phyloP scores from a whole-genome alignment of 2,797 vertebrate species.

The Eleutherodactylus coqui region DNA sequence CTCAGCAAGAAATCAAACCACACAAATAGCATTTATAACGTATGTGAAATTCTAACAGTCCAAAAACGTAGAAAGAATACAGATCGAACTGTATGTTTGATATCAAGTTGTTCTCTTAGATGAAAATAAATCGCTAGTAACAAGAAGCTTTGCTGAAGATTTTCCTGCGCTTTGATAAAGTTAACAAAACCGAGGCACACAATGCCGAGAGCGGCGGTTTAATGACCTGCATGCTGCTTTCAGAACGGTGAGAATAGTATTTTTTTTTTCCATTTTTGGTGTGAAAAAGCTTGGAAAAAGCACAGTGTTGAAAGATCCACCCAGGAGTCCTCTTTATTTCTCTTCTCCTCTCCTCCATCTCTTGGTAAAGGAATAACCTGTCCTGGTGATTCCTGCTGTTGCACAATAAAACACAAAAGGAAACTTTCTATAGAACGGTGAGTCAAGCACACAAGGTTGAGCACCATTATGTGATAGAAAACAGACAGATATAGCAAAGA shows the following conservation, averaged over 20 bases:
- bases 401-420: conserved; percentile 31
- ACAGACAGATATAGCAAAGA: not conserved
- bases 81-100: conserved; percentile 2
- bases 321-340: conserved; percentile 37
- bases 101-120: conserved; percentile 2
- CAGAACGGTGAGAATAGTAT: not conserved
- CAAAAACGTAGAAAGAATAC: not conserved
- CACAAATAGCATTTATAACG: not conserved
- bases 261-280: conserved; percentile 30
- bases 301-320: conserved; percentile 1
- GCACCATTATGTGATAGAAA: conserved; percentile 21
- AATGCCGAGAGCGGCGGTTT: conserved; percentile 25
- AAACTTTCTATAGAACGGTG: conserved; percentile 29
- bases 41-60: too few relatives aligned
- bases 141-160: conserved; percentile 16
- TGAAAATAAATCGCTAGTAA: conserved; percentile 31
- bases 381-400: conserved; percentile 18
- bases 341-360: conserved; percentile 1
- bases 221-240: conserved; percentile 48
- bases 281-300: conserved; percentile 16
- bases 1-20: not conserved
- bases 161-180: conserved; percentile 32
- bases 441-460: conserved; percentile 27
- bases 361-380: conserved; percentile 29
- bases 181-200: conserved; percentile 34